Evolutionary conservation across 2,113 vertebrate species (phyloP).

Genomic region (Eolophus roseicapilla): DNA sequence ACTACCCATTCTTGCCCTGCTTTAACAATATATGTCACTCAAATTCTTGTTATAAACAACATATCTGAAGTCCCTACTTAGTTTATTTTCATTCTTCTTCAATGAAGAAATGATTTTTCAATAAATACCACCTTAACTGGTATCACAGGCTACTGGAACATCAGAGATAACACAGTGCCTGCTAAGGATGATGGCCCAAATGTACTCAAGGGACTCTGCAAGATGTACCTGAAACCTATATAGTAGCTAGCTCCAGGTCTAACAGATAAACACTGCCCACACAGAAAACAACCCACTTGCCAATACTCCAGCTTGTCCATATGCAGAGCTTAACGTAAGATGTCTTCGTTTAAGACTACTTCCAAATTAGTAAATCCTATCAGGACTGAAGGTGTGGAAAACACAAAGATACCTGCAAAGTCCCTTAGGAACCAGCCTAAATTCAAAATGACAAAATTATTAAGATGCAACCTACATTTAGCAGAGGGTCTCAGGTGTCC

Average conservation of each 20-base stretch:
- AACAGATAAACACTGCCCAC: neutral
- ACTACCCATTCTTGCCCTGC: neutral
- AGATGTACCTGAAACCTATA: neutral
- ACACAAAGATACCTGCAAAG: neutral
- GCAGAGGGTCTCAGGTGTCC: neutral
- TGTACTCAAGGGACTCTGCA: neutral
- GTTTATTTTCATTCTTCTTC: neutral
- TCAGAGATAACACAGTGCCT: neutral
- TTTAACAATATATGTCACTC: neutral
- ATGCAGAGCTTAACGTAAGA: neutral
- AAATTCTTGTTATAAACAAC: neutral
- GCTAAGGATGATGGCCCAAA: neutral
- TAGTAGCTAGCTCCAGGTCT: neutral
- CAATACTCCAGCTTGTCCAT: neutral
- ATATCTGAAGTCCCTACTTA: neutral
- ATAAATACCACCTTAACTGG: neutral
- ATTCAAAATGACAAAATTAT: neutral
- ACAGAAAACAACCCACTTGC: neutral
- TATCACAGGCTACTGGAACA: neutral
- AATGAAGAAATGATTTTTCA: neutral
- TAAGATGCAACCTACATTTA: neutral
- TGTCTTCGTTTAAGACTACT: neutral
- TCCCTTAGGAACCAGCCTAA: neutral
- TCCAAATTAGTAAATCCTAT: neutral
- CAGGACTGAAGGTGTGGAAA: neutral